Percentiles rank a stretch among this genome's conserved stretches.
Evolutionary conservation across 2,797 vertebrate species (phyloP).

Genomic region (Pseudomugil gertrudae): DNA sequence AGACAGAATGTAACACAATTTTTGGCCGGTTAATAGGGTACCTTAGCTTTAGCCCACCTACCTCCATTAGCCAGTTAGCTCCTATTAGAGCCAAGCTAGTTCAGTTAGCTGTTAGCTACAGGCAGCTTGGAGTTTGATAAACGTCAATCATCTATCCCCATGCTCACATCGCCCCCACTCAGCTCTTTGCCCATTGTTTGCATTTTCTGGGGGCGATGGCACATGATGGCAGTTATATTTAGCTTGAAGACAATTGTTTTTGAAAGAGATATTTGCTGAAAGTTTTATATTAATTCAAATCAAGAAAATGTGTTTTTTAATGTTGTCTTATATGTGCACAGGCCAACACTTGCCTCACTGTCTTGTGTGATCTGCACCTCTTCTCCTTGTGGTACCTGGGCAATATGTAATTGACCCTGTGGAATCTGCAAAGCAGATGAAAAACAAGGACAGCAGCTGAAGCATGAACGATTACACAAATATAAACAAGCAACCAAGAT

Average conservation of each 20-base stretch:
- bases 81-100: no score
- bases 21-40: no score
- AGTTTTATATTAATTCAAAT: constrained; percentile 31
- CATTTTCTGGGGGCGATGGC: no score
- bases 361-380: constrained; percentile 99
- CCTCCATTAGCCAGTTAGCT: no score
- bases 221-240: no score
- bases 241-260: constrained; percentile 22
- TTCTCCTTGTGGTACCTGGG: constrained; percentile 98
- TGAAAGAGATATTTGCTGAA: constrained; percentile 17
- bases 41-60: no score
- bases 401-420: constrained; percentile 97
- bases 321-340: not conserved
- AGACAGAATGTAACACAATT: no score
- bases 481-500: not conserved
- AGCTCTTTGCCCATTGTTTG: no score
- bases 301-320: constrained; percentile 9
- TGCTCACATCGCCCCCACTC: no score
- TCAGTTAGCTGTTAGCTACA: no score
- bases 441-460: not conserved
- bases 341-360: constrained; percentile 88
- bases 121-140: no score
- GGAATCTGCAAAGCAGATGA: constrained; percentile 83
- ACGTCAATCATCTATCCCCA: no score
- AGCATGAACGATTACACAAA: constrained; percentile 1